A percentile compares a stretch with the other conserved stretches of the same genome.
Evolutionary conservation across 2,113 vertebrate species (phyloP).

Genomic region (Uria aalge): DNA sequence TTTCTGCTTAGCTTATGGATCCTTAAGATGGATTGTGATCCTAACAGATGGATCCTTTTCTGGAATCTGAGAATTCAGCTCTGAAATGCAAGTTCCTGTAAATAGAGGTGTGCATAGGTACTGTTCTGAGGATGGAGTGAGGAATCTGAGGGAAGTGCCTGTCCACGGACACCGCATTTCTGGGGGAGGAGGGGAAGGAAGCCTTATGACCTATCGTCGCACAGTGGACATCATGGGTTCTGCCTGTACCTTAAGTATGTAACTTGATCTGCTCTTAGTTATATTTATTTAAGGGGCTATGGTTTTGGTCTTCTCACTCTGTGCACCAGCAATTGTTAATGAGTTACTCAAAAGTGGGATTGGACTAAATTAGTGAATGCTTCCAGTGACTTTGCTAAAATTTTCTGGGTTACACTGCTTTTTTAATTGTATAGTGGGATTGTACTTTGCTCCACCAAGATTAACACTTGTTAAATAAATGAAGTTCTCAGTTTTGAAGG

Average conservation of each 20-base stretch:
- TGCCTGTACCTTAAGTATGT: not conserved
- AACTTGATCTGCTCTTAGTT: not conserved
- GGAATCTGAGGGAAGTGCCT: not conserved
- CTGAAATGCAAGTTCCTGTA: not conserved
- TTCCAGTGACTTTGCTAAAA: not conserved
- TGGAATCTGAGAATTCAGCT: not conserved
- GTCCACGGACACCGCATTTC: not conserved
- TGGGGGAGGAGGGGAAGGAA: not conserved
- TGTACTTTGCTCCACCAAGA: not conserved
- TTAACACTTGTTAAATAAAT: not conserved
- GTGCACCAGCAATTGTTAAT: not conserved
- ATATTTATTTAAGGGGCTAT: not conserved
- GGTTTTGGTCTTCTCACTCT: not conserved
- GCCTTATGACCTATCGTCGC: not conserved
- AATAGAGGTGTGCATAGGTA: not conserved
- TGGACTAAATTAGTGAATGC: not conserved
- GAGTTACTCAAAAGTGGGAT: not conserved
- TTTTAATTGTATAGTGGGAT: not conserved
- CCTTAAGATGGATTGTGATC: accelerated
- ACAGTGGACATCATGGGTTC: not conserved
- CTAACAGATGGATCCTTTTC: not conserved
- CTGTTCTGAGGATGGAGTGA: not conserved
- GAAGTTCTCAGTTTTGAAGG: not conserved
- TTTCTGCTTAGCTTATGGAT: not conserved
- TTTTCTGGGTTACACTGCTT: not conserved